Evolutionary conservation across 2,113 vertebrate genomes (phyloP).

Genomic region (Plecturocebus donacophilus): DNA sequence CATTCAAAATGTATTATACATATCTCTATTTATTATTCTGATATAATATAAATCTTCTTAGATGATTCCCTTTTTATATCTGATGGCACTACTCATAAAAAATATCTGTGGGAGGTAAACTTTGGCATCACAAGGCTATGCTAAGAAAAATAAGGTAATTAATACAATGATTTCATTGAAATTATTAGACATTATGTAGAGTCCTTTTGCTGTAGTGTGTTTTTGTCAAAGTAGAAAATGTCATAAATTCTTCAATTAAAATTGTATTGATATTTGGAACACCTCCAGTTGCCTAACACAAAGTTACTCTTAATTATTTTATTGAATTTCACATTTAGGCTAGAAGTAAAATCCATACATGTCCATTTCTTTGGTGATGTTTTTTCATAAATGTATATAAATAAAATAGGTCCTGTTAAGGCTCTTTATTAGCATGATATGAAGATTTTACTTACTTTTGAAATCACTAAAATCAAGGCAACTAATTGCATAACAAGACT

Average conservation of each 20-base stretch:
- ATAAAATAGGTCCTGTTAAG: slow-evolving; percentile 58
- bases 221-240: slow-evolving; percentile 26
- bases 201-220: neutral
- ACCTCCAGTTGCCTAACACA: neutral
- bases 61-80: neutral
- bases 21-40: neutral
- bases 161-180: neutral
- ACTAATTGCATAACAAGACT: slow-evolving; percentile 70
- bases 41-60: neutral
- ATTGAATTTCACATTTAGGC: slow-evolving; percentile 25
- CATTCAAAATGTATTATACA: neutral
- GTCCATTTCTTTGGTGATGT: neutral
- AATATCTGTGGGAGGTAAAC: neutral
- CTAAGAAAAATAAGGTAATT: neutral
- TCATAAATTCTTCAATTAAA: neutral
- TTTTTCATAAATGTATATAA: slow-evolving; percentile 66
- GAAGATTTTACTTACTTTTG: slow-evolving; percentile 68
- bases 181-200: neutral
- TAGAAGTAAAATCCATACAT: slow-evolving; percentile 45
- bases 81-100: neutral
- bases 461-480: slow-evolving; percentile 77
- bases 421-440: slow-evolving; percentile 40
- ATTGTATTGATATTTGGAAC: slow-evolving; percentile 15
- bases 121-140: neutral
- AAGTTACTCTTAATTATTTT: neutral